A percentile compares a stretch with the other conserved stretches of the same genome.
These are phyloP conservation scores for Cacoxenus indagator DNA, from an alignment of 2,888 invertebrate species.

Conservation along the genomic window DNA sequence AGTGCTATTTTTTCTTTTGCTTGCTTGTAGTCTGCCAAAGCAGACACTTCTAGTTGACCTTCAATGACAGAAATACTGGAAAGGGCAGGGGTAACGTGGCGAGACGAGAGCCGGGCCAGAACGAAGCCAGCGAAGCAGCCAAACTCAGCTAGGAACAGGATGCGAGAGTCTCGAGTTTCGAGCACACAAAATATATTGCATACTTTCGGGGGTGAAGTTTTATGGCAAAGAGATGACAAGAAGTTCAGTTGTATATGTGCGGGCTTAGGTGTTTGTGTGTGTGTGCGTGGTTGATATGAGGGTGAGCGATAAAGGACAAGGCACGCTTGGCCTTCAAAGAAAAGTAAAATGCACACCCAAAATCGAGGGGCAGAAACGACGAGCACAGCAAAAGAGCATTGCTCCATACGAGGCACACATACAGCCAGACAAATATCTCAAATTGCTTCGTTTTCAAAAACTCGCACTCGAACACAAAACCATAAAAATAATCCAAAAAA, in stretches of 20 bases:
- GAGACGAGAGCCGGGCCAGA: neutral
- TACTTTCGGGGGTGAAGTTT: conserved; percentile 54
- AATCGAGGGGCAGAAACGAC: neutral
- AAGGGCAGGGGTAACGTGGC: neutral
- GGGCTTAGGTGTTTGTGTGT: neutral
- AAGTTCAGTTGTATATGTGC: neutral
- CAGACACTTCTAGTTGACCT: conserved; percentile 23
- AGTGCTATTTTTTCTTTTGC: conserved; percentile 20
- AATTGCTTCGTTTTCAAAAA: conserved; percentile 13
- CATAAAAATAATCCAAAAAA: conserved; percentile 23
- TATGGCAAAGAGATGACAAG: conserved; percentile 20
- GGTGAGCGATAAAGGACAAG: neutral
- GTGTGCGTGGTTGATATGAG: neutral
- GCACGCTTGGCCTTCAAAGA: conserved; percentile 20
- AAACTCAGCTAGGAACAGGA: neutral
- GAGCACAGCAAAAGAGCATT: neutral
- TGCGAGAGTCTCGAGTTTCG: conserved; percentile 16
- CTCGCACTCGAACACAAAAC: conserved; percentile 19
- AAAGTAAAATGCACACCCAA: conserved; percentile 20
- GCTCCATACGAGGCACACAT: neutral
- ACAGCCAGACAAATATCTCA: neutral
- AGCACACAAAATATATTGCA: conserved; percentile 61
- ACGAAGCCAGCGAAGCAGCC: neutral
- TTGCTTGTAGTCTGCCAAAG: conserved; percentile 1
- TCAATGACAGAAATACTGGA: conserved; percentile 1